phyloP scores from a whole-genome alignment of 2,113 vertebrate species.

The Taxidea taxus region DNA sequence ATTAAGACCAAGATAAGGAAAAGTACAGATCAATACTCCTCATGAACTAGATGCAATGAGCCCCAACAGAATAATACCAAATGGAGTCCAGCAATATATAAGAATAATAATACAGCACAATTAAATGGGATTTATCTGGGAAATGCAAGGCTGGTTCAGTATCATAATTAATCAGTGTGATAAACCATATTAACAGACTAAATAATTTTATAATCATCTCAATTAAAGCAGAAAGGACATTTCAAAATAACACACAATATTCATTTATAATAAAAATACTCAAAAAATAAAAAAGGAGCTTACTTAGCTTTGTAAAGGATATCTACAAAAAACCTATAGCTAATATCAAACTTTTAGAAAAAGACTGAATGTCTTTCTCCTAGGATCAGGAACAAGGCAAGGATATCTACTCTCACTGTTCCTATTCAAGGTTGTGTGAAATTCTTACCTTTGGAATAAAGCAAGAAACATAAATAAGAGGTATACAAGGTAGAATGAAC shows the following conservation, averaged over 20 bases:
- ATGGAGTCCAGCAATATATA: not conserved
- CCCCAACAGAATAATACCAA: not conserved
- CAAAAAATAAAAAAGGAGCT: not conserved
- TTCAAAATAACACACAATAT: not conserved
- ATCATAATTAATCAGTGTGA: not conserved
- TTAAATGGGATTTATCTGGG: not conserved
- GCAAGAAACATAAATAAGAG: not conserved
- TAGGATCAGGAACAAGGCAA: not conserved
- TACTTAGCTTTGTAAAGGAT: not conserved
- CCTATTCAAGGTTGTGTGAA: not conserved
- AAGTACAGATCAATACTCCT: not conserved
- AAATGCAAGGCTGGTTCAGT: not conserved
- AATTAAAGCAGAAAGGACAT: not conserved
- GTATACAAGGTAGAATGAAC: not conserved
- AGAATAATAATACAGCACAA: not conserved
- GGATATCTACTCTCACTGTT: not conserved
- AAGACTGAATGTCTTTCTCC: not conserved
- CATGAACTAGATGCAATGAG: not conserved
- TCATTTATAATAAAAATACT: not conserved
- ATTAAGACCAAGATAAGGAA: not conserved
- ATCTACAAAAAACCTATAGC: not conserved
- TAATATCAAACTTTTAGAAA: not conserved
- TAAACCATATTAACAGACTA: not conserved
- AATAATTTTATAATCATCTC: not conserved
- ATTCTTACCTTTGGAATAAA: not conserved